phyloP scores from a whole-genome alignment of 2,113 vertebrate genomes.

The Chaenogobius annularis region DNA sequence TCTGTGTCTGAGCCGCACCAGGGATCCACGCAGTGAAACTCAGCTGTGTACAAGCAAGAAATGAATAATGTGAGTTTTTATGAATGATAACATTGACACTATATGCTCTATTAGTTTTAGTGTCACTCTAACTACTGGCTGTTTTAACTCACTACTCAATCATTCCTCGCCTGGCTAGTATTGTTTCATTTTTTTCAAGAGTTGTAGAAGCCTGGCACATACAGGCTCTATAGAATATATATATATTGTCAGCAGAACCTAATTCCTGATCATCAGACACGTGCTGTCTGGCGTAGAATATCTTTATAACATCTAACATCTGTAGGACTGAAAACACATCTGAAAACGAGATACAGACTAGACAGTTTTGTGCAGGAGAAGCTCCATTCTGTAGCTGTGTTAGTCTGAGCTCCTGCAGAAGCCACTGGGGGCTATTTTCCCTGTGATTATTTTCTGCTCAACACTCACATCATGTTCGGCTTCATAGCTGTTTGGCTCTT shows the following conservation, averaged over 20 bases:
- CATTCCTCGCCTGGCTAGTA: background rate
- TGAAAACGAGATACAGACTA: background rate
- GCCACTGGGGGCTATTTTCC: background rate
- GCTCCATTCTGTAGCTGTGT: background rate
- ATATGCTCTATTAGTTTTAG: background rate
- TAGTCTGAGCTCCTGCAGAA: slow-evolving; percentile 7
- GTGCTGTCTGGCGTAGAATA: no score
- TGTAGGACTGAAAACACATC: background rate
- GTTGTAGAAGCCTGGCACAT: no score
- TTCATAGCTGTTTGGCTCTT: slow-evolving; percentile 2
- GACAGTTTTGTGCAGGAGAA: background rate
- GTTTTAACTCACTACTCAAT: background rate
- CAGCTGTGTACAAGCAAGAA: background rate
- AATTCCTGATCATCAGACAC: no score
- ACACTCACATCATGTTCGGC: slow-evolving; percentile 2
- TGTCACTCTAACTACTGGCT: background rate
- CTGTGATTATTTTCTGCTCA: slow-evolving; percentile 1
- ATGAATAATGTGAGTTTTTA: background rate
- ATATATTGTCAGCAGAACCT: no score
- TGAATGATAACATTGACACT: background rate
- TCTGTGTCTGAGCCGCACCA: background rate
- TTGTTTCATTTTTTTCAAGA: no score
- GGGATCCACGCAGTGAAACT: background rate
- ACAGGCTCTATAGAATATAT: no score
- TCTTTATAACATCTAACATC: background rate